These are phyloP conservation scores for Aldabrachelys gigantea DNA, from an alignment of 2,113 vertebrate species.

Conservation along the genomic window DNA sequence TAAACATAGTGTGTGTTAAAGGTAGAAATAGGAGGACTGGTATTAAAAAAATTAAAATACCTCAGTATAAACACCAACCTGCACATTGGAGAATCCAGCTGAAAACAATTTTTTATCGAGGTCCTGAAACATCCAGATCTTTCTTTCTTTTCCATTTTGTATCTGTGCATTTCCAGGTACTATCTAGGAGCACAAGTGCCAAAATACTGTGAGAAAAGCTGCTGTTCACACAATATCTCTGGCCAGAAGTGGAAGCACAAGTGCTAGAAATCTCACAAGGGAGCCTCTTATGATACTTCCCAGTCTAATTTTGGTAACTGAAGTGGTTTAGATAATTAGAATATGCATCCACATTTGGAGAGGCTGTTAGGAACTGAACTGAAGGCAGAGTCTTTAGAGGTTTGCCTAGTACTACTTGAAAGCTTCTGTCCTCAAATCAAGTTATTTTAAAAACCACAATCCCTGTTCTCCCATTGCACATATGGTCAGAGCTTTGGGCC, in stretches of 20 bases:
- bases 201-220: constrained; percentile 4
- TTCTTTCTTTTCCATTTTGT: constrained; percentile 24
- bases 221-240: constrained; percentile 41
- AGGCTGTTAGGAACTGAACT: background rate
- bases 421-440: background rate
- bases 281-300: constrained; percentile 36
- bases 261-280: constrained; percentile 46
- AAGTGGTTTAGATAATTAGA: background rate
- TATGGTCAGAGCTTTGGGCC: rapidly evolving
- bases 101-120: background rate
- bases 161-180: background rate
- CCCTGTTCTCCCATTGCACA: background rate
- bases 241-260: constrained; percentile 1
- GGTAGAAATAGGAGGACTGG: background rate
- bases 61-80: background rate
- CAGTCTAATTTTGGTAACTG: constrained; percentile 42
- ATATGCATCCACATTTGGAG: background rate
- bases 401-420: background rate
- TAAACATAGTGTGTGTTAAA: background rate
- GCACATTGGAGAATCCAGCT: constrained; percentile 13
- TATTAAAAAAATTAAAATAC: background rate
- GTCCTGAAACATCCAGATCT: background rate
- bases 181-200: background rate
- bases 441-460: background rate
- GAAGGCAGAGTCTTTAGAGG: background rate